Evolutionary conservation across 2,888 invertebrate species (phyloP), one percentile per base, ranked within the genome.

Genomic region (Pollenia labialis): DNA sequence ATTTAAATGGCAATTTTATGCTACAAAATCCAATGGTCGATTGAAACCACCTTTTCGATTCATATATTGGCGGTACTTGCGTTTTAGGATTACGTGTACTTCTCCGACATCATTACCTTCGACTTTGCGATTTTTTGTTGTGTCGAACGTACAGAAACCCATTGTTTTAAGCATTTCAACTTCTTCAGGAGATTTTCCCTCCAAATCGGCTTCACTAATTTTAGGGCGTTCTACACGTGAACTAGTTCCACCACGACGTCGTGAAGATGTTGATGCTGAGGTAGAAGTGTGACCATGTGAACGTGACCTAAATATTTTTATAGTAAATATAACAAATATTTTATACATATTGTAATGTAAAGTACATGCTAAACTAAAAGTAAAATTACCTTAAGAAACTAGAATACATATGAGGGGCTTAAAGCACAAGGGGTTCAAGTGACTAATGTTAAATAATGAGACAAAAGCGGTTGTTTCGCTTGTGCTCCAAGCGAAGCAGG

Each of bases 41-140:
- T 99, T 99, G 94, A 99, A 99, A 79, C 99, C 99, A 88, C 99
- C 99, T 94, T 99, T 98, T 87, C 99, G 95, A 94, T 99, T 99
- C 99, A 99, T 99, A 93, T 99, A 99, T 94, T 99, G 99, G 90
- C 99, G 96, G 93, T 99, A 99, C 94, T 99, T 98, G 90, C 99
- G 95, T 94, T 99, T 99, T 85, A 99, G 95, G 88, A 98, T 98
- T 82, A 99, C 98, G 93, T 99, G 99, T 88, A 99, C 98, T 44
- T 96, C 97, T n/a, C 98, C 98, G 77, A 96, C 96, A 90, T 98
- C 97, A 92, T 99, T 99, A 46, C 98, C 98, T 0, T 97, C 96
- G 0, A 99, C 98, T 94, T 97, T 97, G 94, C 98, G 98, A 90
- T 98, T 97, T 95, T 99, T 99, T 0, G 99, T 99, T 0, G 98